phyloP scores from a whole-genome alignment of 2,888 invertebrate species.

The Laspeyria flexula region DNA sequence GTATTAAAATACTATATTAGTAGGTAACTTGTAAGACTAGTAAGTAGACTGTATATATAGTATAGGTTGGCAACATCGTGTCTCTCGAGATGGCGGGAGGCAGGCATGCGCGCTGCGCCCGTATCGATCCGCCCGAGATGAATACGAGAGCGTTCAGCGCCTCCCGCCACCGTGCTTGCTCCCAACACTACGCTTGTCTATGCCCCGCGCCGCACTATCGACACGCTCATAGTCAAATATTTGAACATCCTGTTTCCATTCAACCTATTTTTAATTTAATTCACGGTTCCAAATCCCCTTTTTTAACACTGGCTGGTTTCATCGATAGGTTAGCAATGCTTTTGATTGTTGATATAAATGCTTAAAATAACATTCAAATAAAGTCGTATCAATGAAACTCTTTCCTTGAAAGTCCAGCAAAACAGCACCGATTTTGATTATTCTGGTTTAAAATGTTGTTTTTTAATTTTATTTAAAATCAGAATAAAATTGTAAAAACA shows the following conservation, averaged over 20 bases:
- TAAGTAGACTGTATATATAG: conserved; percentile 15
- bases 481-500: too few species aligned
- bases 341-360: too few species aligned
- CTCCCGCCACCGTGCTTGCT: conserved; percentile 37
- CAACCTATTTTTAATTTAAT: background rate
- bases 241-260: conserved; percentile 1
- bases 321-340: too few species aligned
- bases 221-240: conserved; percentile 4
- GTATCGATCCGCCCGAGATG: conserved; percentile 72
- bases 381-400: too few species aligned
- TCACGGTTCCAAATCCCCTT: too few species aligned
- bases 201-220: conserved; percentile 17
- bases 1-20: conserved; percentile 5
- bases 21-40: conserved; percentile 10
- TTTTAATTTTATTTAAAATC: too few species aligned
- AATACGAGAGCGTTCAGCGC: conserved; percentile 41
- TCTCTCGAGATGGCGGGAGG: conserved; percentile 45
- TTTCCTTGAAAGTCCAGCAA: too few species aligned
- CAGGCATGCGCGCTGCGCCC: conserved; percentile 69
- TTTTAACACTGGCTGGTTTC: too few species aligned
- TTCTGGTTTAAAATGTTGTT: too few species aligned
- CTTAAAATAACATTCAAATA: too few species aligned
- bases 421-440: too few species aligned
- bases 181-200: conserved; percentile 34
- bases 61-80: conserved; percentile 44